These are phyloP conservation scores for Halcyon senegalensis DNA, from an alignment of 2,113 vertebrate genomes.

Conservation along the genomic window DNA sequence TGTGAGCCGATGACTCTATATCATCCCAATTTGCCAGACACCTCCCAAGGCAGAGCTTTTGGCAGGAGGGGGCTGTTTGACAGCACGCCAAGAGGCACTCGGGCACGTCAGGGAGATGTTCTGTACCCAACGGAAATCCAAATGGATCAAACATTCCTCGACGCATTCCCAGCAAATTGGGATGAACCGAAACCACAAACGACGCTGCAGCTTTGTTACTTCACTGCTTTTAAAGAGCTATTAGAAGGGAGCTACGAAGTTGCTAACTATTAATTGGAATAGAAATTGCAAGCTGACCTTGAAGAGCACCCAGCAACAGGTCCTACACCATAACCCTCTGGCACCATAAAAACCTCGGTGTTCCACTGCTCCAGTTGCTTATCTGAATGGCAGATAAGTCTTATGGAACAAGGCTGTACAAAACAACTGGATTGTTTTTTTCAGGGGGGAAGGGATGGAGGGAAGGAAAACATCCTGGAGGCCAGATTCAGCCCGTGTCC, in stretches of 20 bases:
- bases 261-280: not conserved
- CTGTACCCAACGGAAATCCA: not conserved
- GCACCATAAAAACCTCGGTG: rapidly evolving
- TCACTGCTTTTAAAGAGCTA: not conserved
- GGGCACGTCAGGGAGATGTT: not conserved
- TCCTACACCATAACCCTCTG: too few relatives aligned
- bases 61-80: not conserved
- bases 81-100: not conserved
- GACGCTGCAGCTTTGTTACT: not conserved
- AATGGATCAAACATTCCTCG: not conserved
- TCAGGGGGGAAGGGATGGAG: not conserved
- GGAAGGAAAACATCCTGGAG: not conserved
- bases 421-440: not conserved
- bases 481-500: not conserved
- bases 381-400: not conserved
- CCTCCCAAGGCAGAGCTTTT: not conserved
- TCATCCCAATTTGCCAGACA: not conserved
- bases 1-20: not conserved
- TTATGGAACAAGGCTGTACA: not conserved
- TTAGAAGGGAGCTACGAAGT: not conserved
- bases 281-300: not conserved
- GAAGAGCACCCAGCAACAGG: not conserved
- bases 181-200: not conserved
- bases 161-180: not conserved
- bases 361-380: not conserved